Conservation (phyloP, 2,888 invertebrate species). For the Dusona sp. region DNA sequence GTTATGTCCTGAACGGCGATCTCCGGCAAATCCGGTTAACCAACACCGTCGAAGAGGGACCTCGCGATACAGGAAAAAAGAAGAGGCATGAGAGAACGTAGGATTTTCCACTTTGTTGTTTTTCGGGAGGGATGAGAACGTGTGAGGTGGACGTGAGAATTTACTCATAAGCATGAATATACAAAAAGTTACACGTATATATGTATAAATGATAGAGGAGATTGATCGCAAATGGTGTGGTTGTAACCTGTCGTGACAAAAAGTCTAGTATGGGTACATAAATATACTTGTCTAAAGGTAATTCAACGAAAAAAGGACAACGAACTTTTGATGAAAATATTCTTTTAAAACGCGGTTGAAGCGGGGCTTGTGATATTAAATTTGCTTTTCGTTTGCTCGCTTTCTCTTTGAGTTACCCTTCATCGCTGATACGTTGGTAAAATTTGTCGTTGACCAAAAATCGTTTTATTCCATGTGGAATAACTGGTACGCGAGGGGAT, state of each 20-base stretch:
- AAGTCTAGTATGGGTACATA: slow-evolving; percentile 40
- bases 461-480: slow-evolving; percentile 18
- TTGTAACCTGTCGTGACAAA: slow-evolving; percentile 66
- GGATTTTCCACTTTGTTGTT: slow-evolving; percentile 26
- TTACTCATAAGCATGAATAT: not conserved
- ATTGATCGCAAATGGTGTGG: slow-evolving; percentile 69
- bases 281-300: not conserved
- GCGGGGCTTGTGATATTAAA: not conserved
- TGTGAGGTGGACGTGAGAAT: slow-evolving; percentile 38
- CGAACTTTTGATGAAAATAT: not conserved
- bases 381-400: not conserved
- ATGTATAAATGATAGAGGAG: slow-evolving; percentile 46
- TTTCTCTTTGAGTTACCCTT: not conserved
- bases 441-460: not conserved
- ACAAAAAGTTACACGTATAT: not conserved
- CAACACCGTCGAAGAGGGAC: slow-evolving; percentile 47
- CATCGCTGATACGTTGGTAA: not conserved
- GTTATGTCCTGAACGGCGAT: slow-evolving; percentile 49
- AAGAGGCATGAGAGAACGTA: slow-evolving; percentile 27
- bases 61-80: slow-evolving; percentile 42
- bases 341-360: no score
- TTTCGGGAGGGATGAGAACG: slow-evolving; percentile 19
- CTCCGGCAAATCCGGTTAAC: slow-evolving; percentile 63
- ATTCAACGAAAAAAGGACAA: not conserved
- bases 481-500: slow-evolving; percentile 19